Evolutionary conservation across 2,888 invertebrate genomes (phyloP), one percentile per base, ranked within the genome.

Genomic region (Aporophyla lueneburgensis): DNA sequence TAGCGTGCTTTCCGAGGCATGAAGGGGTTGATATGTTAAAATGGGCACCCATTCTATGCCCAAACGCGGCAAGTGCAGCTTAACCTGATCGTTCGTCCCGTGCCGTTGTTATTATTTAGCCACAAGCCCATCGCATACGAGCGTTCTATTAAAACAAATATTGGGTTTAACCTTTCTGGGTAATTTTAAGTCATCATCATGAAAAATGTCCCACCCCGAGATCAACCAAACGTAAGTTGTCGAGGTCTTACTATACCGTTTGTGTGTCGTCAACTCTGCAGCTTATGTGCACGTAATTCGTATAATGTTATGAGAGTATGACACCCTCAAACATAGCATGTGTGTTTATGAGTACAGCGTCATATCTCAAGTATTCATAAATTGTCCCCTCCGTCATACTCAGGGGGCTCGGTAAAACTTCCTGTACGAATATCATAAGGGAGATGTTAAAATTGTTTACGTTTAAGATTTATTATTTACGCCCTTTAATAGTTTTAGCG

Each of bases 351-450:
- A 58, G 77, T 33, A 3, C 21, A 43, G 76, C 43, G 65, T 21
- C 53, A 68, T 54, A 65, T 53, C 7, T 59, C 63, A 27, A 77
- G 68, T 56, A 73, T 79, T 81, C 80, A 81, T 84, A 73, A 61
- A 79, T 73, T 66, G 69, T 62, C 80, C 81, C 80, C 71, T 67
- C 10, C 27, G 49, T 46, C 59, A n/a, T n/a, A 24, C 33, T 14
- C 46, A 1, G 1, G 56, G 43, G 43, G 40, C 14, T 46, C 43
- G 16, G 27, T 33, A 14, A 33, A 40, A 68, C 54, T 62, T 73
- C 58, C 63, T 63, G 21, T 61, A 51, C 74, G 49, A 63, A 82
- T 74, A 74, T 71, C 66, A 73, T 77, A 71, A 56, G 69, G 58
- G 21, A 61, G 27, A 61, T 62, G 62, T 68, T 61, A 33, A 54